These are phyloP conservation scores for Dryobates pubescens DNA, from an alignment of 2,797 vertebrate species.

Conservation along the genomic window DNA sequence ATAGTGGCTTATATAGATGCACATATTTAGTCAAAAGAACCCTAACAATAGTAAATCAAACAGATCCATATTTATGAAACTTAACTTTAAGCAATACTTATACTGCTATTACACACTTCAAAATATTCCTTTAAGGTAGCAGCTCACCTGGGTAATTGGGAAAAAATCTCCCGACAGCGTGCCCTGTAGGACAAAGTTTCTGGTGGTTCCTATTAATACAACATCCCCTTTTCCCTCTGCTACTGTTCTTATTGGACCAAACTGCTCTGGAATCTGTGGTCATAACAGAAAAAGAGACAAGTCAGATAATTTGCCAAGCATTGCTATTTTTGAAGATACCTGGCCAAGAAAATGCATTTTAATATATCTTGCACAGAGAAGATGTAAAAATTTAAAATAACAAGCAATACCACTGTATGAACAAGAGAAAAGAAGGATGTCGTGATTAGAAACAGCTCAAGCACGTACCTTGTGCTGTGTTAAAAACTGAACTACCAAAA, in stretches of 20 bases:
- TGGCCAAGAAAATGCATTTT: not conserved
- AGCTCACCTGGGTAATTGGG: constrained; percentile 91
- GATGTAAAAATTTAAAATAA: not conserved
- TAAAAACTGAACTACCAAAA: not conserved
- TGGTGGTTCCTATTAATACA: constrained; percentile 94
- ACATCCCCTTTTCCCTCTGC: constrained; percentile 92
- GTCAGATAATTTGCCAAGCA: not conserved
- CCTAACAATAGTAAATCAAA: not conserved
- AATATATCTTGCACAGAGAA: not conserved
- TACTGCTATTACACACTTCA: not conserved
- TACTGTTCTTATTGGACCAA: constrained; percentile 93
- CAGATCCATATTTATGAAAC: not conserved
- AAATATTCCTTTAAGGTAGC: not conserved
- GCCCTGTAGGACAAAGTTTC: constrained; percentile 93
- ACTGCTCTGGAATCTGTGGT: constrained; percentile 91
- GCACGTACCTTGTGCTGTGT: not conserved
- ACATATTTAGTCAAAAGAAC: not conserved
- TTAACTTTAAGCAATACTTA: not conserved
- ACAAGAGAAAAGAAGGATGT: not conserved
- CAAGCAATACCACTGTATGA: not conserved
- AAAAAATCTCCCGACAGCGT: constrained; percentile 89
- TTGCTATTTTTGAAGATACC: not conserved
- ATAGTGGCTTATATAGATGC: not conserved
- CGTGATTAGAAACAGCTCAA: not conserved
- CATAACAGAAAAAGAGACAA: not conserved